Conservation (phyloP, 2,113 vertebrate species). For the Collichthys lucidus region DNA sequence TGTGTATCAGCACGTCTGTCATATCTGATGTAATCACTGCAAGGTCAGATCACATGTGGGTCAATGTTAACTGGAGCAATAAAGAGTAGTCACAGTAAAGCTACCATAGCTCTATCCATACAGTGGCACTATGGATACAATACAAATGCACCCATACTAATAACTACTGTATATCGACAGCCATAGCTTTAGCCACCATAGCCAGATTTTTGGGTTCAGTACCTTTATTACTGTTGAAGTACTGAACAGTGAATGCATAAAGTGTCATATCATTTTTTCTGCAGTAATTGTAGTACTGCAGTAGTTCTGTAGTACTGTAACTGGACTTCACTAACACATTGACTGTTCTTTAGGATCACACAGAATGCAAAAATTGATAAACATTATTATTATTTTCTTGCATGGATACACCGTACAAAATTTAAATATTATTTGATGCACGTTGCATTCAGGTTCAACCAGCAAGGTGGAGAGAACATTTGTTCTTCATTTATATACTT, state of each 20-base stretch:
- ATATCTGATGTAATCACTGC: not conserved
- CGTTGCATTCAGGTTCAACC: not conserved
- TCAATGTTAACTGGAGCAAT: not conserved
- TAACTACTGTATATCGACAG: too few relatives aligned
- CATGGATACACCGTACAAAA: not conserved
- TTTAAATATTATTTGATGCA: not conserved
- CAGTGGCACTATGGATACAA: not conserved
- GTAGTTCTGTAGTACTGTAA: too few relatives aligned
- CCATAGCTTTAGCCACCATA: too few relatives aligned
- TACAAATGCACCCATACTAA: too few relatives aligned
- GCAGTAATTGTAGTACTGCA: not conserved
- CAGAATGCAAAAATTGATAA: not conserved
- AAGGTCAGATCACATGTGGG: not conserved
- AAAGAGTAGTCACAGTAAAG: not conserved
- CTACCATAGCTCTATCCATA: not conserved
- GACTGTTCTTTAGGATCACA: not conserved
- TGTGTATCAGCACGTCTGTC: not conserved
- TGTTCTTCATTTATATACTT: constrained; percentile 13
- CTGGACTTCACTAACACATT: not conserved
- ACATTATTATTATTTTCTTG: not conserved
- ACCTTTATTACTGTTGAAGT: too few relatives aligned
- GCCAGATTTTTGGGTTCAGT: too few relatives aligned
- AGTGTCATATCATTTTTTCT: not conserved
- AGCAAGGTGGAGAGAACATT: not conserved
- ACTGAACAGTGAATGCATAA: not conserved